These are phyloP conservation scores for Bergia puertoricense DNA, from an alignment of 92 coral and sea anemone genomes.

Conservation along the genomic window DNA sequence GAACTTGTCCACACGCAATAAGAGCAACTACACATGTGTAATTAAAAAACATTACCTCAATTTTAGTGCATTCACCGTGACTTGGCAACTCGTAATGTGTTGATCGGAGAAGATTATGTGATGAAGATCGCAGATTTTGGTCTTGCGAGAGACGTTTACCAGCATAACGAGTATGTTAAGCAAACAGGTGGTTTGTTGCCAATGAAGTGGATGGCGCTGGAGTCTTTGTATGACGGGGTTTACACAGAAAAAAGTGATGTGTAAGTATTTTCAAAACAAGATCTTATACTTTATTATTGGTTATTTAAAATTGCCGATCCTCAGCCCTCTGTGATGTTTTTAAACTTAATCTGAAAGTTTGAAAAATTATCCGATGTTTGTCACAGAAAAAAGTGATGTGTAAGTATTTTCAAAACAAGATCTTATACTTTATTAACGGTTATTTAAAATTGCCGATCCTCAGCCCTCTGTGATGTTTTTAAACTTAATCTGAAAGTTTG, in stretches of 20 bases:
- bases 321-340: too few relatives aligned
- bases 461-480: too few relatives aligned
- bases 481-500: too few relatives aligned
- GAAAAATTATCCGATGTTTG: too few relatives aligned
- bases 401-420: slow-evolving; percentile 69
- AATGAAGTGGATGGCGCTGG: slow-evolving; percentile 97
- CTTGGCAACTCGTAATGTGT: slow-evolving; percentile 12
- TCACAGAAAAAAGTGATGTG: slow-evolving; percentile 90
- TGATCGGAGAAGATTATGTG: slow-evolving; percentile 5
- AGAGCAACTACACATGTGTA: too few relatives aligned
- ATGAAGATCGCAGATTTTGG: slow-evolving; percentile 20
- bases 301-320: too few relatives aligned
- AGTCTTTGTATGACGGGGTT: slow-evolving; percentile 73
- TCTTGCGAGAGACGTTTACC: not conserved
- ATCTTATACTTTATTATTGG: too few relatives aligned
- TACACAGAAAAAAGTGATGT: slow-evolving; percentile 92
- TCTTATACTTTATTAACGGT: too few relatives aligned
- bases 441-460: too few relatives aligned
- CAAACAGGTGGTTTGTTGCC: slow-evolving; percentile 76
- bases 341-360: too few relatives aligned
- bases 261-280: slow-evolving; percentile 60
- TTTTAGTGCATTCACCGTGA: slow-evolving; percentile 14
- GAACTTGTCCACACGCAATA: too few relatives aligned
- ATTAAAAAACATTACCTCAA: not conserved
- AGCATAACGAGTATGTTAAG: not conserved